phyloP scores from a whole-genome alignment of 2,888 invertebrate genomes.

The Drosophila bunnanda region DNA sequence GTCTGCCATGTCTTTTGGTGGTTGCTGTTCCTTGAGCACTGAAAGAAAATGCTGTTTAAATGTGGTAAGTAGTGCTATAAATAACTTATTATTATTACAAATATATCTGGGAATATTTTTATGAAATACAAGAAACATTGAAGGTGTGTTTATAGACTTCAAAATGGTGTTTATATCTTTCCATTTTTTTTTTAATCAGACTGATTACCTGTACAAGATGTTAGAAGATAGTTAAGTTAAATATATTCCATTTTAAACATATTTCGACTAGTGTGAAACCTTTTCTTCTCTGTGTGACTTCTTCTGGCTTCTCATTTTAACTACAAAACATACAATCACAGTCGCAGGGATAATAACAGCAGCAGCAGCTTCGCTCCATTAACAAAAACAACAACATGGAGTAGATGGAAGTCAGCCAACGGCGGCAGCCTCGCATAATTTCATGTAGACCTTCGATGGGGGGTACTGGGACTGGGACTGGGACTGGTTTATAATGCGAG shows the following conservation, averaged over 20 bases:
- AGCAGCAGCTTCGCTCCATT: constrained; percentile 69
- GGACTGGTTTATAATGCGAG: constrained; percentile 67
- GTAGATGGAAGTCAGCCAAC: constrained; percentile 14
- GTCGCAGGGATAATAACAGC: constrained; percentile 72
- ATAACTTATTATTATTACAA: too few relatives aligned
- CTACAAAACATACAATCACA: constrained; percentile 70
- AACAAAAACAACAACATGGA: constrained; percentile 67
- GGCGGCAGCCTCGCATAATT: constrained; percentile 64
- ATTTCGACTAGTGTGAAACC: rapidly evolving
- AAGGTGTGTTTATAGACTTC: background rate
- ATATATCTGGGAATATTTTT: background rate
- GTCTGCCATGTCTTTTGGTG: constrained; percentile 22
- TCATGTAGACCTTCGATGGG: constrained; percentile 67
- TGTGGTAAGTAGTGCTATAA: too few relatives aligned
- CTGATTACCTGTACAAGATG: background rate
- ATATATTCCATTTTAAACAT: background rate
- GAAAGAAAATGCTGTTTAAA: background rate
- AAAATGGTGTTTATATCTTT: background rate
- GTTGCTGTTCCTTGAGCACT: constrained; percentile 7
- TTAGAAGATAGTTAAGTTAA: background rate
- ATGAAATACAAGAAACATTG: too few relatives aligned
- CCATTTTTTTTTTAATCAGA: background rate
- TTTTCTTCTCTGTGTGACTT: background rate
- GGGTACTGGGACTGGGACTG: background rate
- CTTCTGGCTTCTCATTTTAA: constrained; percentile 60